phyloP scores from a whole-genome alignment of 2,888 invertebrate genomes.

The Sesia bembeciformis region DNA sequence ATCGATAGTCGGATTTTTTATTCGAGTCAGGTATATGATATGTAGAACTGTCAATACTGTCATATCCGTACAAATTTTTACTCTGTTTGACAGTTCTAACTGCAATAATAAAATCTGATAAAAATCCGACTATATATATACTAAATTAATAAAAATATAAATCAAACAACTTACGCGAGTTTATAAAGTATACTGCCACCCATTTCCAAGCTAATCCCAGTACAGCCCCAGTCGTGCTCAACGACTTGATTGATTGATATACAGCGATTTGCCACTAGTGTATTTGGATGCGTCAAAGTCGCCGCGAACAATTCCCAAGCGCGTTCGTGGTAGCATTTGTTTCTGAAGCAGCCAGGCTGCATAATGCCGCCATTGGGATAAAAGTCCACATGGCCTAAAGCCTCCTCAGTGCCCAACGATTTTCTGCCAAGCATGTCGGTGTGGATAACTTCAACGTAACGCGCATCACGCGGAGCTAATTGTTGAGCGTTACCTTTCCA shows the following conservation, averaged over 20 bases:
- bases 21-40: too few relatives aligned
- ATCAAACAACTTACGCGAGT: constrained; percentile 23
- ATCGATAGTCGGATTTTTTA: too few relatives aligned
- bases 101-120: too few relatives aligned
- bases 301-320: constrained; percentile 36
- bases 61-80: too few relatives aligned
- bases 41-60: too few relatives aligned
- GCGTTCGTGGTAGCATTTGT: constrained; percentile 35
- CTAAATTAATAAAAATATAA: too few relatives aligned
- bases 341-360: constrained; percentile 59
- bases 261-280: constrained; percentile 29
- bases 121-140: too few relatives aligned
- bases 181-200: constrained; percentile 30
- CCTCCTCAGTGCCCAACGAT: constrained; percentile 70
- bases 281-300: constrained; percentile 17
- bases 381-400: constrained; percentile 89
- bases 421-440: constrained; percentile 22
- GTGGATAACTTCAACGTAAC: constrained; percentile 50
- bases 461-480: constrained; percentile 26
- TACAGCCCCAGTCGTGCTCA: background rate
- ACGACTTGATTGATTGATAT: background rate
- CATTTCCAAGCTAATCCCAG: constrained; percentile 13
- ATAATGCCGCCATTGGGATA: constrained; percentile 89
- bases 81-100: too few relatives aligned
- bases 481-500: constrained; percentile 28